Evolutionary conservation across 2,113 vertebrate species (phyloP).

Genomic region (human): GRCh38 chrX:12092001-12092500

Average conservation of each 20-base stretch:
- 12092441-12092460: constrained; percentile 17
- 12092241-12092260: background rate
- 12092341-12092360: constrained; percentile 36
- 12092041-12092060: background rate
- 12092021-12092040: background rate
- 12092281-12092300: constrained; percentile 45
- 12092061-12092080: background rate
- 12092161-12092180: constrained; percentile 19
- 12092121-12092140: background rate
- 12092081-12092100: constrained; percentile 30
- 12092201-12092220: background rate
- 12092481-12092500: constrained; percentile 23
- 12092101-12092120: background rate
- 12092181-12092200: background rate
- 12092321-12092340: constrained; percentile 24
- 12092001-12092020: background rate
- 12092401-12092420: constrained; percentile 23
- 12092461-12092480: constrained; percentile 49
- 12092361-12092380: constrained; percentile 41
- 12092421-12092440: constrained; percentile 20
- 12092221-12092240: background rate
- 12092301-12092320: constrained; percentile 48
- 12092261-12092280: constrained; percentile 2
- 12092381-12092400: constrained; percentile 55
- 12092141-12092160: background rate